Conservation (phyloP, 2,888 invertebrate genomes). For the Adelognathus sp. region DNA sequence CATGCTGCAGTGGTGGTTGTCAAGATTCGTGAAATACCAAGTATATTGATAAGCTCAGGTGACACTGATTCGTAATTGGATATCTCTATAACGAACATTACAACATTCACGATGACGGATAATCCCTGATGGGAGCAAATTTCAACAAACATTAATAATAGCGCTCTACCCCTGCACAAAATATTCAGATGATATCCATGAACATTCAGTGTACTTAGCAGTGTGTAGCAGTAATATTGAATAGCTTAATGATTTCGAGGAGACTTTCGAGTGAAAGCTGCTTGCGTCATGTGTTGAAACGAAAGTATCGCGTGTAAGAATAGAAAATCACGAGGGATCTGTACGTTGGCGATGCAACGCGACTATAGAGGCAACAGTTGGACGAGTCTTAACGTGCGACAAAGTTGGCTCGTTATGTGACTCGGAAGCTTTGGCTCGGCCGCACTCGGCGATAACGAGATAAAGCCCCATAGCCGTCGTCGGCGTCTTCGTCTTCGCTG, state of each 20-base stretch:
- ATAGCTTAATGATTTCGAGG: neutral
- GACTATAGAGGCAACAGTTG: slow-evolving; percentile 12
- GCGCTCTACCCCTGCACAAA: too few species aligned
- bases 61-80: too few species aligned
- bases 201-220: too few species aligned
- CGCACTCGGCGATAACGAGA: slow-evolving; percentile 68
- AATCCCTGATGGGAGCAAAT: too few species aligned
- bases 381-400: slow-evolving; percentile 59
- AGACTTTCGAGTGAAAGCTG: neutral
- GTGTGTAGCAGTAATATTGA: too few species aligned
- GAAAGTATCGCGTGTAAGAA: slow-evolving; percentile 22
- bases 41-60: too few species aligned
- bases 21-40: too few species aligned
- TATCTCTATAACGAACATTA: too few species aligned
- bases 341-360: slow-evolving; percentile 20
- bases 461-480: slow-evolving; percentile 52
- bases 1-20: too few species aligned
- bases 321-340: slow-evolving; percentile 46
- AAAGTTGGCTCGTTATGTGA: slow-evolving; percentile 68
- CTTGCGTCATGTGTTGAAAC: neutral
- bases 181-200: too few species aligned
- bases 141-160: too few species aligned
- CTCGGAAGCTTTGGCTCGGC: slow-evolving; percentile 63
- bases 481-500: slow-evolving; percentile 61
- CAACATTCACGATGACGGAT: too few species aligned